Evolutionary conservation across 2,113 vertebrate species (phyloP).

Genomic region (Cebidichthys violaceus): DNA sequence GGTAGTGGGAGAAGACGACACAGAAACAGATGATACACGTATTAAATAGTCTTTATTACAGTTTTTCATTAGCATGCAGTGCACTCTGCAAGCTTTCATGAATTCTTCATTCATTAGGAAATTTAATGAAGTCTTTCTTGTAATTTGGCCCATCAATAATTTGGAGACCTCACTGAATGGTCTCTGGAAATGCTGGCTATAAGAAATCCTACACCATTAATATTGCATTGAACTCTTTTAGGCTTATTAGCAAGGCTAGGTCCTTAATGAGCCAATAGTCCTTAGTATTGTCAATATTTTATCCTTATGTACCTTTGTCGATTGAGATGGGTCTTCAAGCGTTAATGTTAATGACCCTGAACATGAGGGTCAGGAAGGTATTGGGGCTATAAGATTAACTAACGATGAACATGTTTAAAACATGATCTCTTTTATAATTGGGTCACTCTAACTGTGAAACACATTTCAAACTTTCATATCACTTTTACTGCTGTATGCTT

Average conservation of each 20-base stretch:
- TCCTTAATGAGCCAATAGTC: conserved; percentile 75
- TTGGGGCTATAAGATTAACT: conserved; percentile 6
- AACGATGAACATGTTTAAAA: conserved; percentile 21
- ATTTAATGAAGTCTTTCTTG: conserved; percentile 78
- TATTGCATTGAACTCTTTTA: conserved; percentile 76
- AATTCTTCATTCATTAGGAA: conserved; percentile 75
- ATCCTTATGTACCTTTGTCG: conserved; percentile 62
- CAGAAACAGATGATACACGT: conserved; percentile 39
- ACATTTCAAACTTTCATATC: conserved; percentile 24
- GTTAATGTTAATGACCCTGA: conserved; percentile 57
- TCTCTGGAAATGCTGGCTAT: conserved; percentile 74
- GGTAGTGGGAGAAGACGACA: conserved; percentile 32
- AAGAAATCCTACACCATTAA: conserved; percentile 78
- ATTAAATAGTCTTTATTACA: conserved; percentile 52
- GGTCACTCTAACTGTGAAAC: neutral
- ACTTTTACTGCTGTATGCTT: conserved; percentile 3
- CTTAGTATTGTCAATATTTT: conserved; percentile 80
- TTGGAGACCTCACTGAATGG: conserved; percentile 69
- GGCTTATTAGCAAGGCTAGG: conserved; percentile 75
- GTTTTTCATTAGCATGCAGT: conserved; percentile 66
- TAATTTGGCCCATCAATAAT: conserved; percentile 83
- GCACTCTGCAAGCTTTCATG: conserved; percentile 66
- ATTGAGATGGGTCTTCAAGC: conserved; percentile 45
- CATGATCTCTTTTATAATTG: neutral
- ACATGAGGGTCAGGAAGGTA: conserved; percentile 37